Base-by-base conservation (phyloP, 2,888 invertebrate genomes). In the Drosophila acutilabella region DNA sequence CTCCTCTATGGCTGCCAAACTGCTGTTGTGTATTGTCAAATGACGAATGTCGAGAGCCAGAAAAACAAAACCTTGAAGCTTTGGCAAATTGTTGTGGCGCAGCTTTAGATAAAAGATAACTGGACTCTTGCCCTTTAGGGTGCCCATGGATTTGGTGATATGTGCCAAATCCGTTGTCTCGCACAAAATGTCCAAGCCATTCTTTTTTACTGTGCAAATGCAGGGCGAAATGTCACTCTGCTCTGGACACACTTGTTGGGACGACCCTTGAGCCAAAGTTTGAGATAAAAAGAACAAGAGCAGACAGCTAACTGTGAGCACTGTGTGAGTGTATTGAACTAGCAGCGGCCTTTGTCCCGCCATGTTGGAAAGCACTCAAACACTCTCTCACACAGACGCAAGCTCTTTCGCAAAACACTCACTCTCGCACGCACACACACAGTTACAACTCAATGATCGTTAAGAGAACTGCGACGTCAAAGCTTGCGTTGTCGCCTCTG, bases 101-200 rank as follows among this genome's bases (percentile, higher is more conserved):
- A 98, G 93, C 91, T 97, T 97, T 79, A 98, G 93, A 93, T 98
- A 97, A 93, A 96, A 97, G 80, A 97, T 97, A 74, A 97, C 95
- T 89, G 95, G 95, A 76, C 95, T 95, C 90, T 95, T 96, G 70
- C 96, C 96, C 90, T 97, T 97, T 40, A 97, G 94, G 13, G 95
- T 94, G 89, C 95, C 95, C 96, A 97, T 97, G 13, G 97, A 96
- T 92, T 95, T 94, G 71, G 93, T 95, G 91, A 97, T 97, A 89
- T 96, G 96, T 76, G 94, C 94, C 83, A 95, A 94, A 90, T 97
- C 96, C 57, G 97, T 97, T 86, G 96, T 95, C 93, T 97, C 97
- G 94, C 97, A 98, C 74, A 97, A 94, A 74, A 98, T 95, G 91
- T 98, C 97, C 81, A 98, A 94, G 48, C 97, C 97, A 89, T 96